Conservation (phyloP, 2,113 vertebrate species). For the Tragelaphus strepsiceros region DNA sequence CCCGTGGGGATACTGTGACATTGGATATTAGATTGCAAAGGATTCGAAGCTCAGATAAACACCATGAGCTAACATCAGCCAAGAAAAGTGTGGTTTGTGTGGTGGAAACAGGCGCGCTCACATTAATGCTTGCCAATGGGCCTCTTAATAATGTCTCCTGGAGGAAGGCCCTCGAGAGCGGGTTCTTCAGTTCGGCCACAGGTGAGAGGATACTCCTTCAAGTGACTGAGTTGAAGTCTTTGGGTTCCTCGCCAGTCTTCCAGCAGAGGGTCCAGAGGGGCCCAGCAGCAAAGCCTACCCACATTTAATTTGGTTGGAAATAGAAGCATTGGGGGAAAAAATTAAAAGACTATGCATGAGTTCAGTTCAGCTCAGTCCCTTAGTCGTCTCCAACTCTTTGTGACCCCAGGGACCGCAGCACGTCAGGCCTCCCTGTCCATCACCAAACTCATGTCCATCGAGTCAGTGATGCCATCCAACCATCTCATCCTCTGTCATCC, state of each 20-base stretch:
- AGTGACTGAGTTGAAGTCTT: not conserved
- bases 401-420: not conserved
- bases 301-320: not conserved
- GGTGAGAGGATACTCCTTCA: not conserved
- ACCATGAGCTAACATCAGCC: not conserved
- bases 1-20: not conserved
- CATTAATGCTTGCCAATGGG: not conserved
- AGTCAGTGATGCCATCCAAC: not conserved
- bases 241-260: not conserved
- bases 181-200: not conserved
- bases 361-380: not conserved
- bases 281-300: not conserved
- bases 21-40: not conserved
- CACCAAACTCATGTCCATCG: not conserved
- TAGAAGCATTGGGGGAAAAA: not conserved
- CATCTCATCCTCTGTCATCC: not conserved
- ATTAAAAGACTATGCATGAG: not conserved
- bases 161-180: not conserved
- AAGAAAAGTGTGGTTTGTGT: not conserved
- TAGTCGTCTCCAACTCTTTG: not conserved
- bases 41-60: not conserved
- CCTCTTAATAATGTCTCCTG: not conserved
- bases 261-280: fast-evolving
- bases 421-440: not conserved
- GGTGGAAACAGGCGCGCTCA: fast-evolving